Evolutionary conservation across 2,797 vertebrate species (phyloP).

Genomic region (Tiaroga cobitis): DNA sequence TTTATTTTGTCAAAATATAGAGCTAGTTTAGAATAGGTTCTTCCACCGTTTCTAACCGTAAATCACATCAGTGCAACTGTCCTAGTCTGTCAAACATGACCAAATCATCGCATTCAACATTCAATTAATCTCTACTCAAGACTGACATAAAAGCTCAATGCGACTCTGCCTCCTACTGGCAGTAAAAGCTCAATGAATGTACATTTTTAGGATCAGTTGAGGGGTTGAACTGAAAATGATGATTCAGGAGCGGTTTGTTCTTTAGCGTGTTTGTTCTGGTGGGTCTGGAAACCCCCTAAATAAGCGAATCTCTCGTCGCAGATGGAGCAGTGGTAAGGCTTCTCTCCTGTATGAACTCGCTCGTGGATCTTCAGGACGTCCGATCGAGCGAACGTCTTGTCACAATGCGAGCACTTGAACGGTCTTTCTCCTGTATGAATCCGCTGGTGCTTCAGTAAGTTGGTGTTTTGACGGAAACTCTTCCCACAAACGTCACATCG

Average conservation of each 20-base stretch:
- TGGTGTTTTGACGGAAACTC: constrained; percentile 44
- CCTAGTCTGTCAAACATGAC: not conserved
- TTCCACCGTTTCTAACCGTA: not conserved
- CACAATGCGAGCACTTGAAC: constrained; percentile 40
- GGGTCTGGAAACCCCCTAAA: constrained; percentile 11
- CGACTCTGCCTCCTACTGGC: not conserved
- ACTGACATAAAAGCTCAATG: not conserved
- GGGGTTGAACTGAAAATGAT: not conserved
- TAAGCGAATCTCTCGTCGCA: constrained; percentile 1
- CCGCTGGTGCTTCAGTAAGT: constrained; percentile 40
- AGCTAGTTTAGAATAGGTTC: not conserved
- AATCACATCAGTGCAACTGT: not conserved
- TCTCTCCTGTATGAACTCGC: constrained; percentile 29
- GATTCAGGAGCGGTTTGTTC: not conserved
- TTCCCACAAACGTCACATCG: constrained; percentile 36
- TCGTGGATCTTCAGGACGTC: constrained; percentile 11
- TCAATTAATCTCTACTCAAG: not conserved
- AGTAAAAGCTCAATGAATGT: not conserved
- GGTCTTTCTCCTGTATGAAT: constrained; percentile 50
- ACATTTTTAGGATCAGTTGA: not conserved
- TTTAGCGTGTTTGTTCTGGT: constrained; percentile 30
- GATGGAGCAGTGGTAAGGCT: constrained; percentile 21
- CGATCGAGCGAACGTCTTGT: constrained; percentile 41
- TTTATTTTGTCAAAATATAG: not conserved
- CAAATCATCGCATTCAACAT: not conserved